phyloP scores from a whole-genome alignment of 2,113 vertebrate genomes.

The Microtus richardsoni region DNA sequence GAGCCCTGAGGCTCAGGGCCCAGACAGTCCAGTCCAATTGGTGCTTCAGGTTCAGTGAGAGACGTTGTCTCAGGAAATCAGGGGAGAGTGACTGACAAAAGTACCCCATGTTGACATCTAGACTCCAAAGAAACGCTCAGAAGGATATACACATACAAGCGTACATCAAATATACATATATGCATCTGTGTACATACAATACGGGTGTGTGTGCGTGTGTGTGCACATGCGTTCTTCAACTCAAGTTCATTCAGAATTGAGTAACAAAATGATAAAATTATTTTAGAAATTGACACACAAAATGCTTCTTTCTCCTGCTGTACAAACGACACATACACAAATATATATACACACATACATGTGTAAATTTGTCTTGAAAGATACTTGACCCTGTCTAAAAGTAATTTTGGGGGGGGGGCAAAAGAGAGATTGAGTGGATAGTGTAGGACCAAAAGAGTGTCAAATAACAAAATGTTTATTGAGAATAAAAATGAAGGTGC shows the following conservation, averaged over 20 bases:
- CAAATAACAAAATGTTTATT: constrained; percentile 30
- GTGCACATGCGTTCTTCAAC: no score
- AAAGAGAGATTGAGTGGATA: not conserved
- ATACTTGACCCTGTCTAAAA: not conserved
- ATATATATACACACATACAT: not conserved
- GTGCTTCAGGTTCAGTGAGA: not conserved
- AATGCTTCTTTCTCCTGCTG: not conserved
- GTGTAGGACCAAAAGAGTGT: not conserved
- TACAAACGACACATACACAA: fast-evolving
- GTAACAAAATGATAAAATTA: not conserved
- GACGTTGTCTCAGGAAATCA: not conserved
- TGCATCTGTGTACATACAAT: not conserved
- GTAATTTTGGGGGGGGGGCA: not conserved
- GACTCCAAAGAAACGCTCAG: not conserved
- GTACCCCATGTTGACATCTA: not conserved
- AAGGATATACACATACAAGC: not conserved
- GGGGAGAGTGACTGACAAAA: not conserved
- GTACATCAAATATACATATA: no score
- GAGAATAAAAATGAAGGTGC: not conserved
- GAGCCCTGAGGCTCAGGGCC: not conserved
- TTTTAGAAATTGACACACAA: constrained; percentile 46
- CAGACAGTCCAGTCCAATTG: not conserved
- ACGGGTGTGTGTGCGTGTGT: not conserved
- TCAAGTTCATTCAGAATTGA: not conserved
- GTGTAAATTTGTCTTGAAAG: not conserved